These are phyloP conservation scores for Parotia lawesii DNA, from an alignment of 2,113 vertebrate species.

Conservation along the genomic window DNA sequence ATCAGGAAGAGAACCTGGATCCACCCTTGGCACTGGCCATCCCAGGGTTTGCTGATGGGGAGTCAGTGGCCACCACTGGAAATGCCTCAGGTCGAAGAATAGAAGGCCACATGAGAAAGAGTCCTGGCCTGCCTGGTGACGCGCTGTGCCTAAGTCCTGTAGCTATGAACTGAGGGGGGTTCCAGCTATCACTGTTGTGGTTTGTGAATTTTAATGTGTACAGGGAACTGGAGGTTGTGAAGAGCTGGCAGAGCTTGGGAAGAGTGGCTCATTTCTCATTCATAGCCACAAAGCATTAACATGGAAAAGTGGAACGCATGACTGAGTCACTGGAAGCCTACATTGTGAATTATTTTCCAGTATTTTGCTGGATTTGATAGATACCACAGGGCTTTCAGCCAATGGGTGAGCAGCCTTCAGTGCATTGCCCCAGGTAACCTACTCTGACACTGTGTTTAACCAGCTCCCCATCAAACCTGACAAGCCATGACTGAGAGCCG, in stretches of 20 bases:
- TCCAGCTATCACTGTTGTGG: rapidly evolving
- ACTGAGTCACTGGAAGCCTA: not conserved
- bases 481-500: not conserved
- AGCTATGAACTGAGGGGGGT: not conserved
- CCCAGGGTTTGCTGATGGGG: not conserved
- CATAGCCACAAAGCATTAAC: not conserved
- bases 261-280: not conserved
- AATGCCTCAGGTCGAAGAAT: not conserved
- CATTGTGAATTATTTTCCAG: not conserved
- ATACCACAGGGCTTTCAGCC: not conserved
- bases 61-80: not conserved
- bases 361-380: not conserved
- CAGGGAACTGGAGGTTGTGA: not conserved
- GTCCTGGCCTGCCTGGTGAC: not conserved
- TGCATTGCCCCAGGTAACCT: not conserved
- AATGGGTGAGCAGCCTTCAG: not conserved
- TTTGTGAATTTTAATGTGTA: rapidly evolving
- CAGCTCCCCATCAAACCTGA: conserved; percentile 13
- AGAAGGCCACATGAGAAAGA: not conserved
- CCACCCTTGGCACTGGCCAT: not conserved
- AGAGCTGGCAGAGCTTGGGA: not conserved
- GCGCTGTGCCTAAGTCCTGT: not conserved
- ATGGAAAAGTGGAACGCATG: not conserved
- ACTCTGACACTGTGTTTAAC: not conserved
- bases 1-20: not conserved